phyloP scores from a whole-genome alignment of 2,888 invertebrate species.

The Lithodes maja region DNA sequence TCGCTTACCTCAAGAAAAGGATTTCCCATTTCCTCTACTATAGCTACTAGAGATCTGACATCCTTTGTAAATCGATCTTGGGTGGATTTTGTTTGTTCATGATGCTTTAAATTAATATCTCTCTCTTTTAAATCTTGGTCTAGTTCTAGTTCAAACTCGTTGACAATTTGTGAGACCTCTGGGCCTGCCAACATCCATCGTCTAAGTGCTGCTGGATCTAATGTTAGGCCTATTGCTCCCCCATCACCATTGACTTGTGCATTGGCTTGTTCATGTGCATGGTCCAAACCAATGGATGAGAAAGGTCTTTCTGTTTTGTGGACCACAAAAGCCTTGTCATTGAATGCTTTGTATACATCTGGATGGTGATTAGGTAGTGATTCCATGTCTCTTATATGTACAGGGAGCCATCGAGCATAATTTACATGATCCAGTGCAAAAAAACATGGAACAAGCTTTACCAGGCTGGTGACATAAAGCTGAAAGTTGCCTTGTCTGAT shows the following conservation, averaged over 20 bases:
- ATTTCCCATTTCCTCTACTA: background rate
- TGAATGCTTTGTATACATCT: constrained; percentile 14
- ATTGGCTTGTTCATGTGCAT: background rate
- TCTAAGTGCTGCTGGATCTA: background rate
- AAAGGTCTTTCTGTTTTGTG: background rate
- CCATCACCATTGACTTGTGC: background rate
- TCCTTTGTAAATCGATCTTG: background rate
- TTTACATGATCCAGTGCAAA: background rate
- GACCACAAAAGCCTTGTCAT: background rate
- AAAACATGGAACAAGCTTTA: background rate
- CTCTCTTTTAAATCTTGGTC: background rate
- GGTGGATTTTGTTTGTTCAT: background rate
- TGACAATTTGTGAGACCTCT: background rate
- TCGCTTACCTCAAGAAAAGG: background rate
- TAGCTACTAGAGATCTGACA: too few species aligned
- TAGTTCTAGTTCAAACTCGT: background rate
- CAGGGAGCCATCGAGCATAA: constrained; percentile 1
- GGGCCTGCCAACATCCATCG: constrained; percentile 2
- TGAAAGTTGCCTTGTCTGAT: constrained; percentile 2
- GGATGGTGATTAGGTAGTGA: background rate
- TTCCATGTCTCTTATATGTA: background rate
- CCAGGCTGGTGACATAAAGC: too few species aligned
- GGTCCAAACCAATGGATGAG: background rate
- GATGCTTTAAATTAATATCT: background rate
- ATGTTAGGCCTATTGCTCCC: background rate